Percentiles rank a stretch among this genome's conserved stretches.
Evolutionary conservation across 1,140 invertebrate genomes (phyloP).

Genomic region (Sminthurides bifidus): DNA sequence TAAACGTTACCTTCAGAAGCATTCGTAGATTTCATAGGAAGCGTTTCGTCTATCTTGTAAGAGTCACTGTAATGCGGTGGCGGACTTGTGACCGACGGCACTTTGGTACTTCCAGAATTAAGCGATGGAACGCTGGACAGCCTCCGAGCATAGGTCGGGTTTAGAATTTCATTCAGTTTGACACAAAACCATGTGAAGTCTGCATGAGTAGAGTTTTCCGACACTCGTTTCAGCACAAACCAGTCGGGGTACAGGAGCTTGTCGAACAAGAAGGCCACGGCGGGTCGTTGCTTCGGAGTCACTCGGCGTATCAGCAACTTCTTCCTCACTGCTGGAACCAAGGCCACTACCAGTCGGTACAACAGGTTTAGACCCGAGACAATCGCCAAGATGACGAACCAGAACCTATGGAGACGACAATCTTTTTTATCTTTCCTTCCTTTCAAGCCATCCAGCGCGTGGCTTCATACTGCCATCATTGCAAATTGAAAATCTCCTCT

Average conservation of each 20-base stretch:
- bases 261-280: neutral
- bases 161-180: neutral
- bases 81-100: no score
- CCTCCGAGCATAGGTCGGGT: no score
- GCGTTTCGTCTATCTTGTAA: no score
- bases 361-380: conserved; percentile 62
- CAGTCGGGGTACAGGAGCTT: conserved; percentile 22
- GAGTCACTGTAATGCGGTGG: no score
- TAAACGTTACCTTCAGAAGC: no score
- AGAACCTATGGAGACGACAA: conserved; percentile 39
- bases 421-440: no score
- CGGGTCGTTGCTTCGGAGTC: neutral
- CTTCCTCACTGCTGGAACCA: conserved; percentile 66
- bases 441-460: no score
- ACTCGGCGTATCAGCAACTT: conserved; percentile 40
- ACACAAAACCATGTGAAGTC: conserved; percentile 18
- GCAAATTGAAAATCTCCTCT: no score
- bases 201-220: conserved; percentile 18
- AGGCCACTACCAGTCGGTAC: conserved; percentile 65
- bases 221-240: conserved; percentile 28
- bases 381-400: conserved; percentile 70
- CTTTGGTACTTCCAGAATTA: no score
- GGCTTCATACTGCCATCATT: no score
- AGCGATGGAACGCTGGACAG: no score
- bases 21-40: no score